These are phyloP conservation scores for Steinernema feltiae DNA, from an alignment of 1,140 invertebrate species.

Conservation along the genomic window DNA sequence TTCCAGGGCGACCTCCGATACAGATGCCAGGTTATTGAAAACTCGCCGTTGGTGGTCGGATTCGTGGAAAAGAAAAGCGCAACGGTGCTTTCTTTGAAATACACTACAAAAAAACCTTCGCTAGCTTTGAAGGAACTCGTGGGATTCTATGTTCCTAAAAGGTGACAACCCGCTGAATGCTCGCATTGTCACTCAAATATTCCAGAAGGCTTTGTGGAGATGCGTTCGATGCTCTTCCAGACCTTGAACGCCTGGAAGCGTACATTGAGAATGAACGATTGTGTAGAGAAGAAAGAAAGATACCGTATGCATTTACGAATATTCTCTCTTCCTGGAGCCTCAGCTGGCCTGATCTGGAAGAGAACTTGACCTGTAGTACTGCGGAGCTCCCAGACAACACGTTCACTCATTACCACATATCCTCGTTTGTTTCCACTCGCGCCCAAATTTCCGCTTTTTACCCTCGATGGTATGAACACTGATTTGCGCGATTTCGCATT, in stretches of 20 bases:
- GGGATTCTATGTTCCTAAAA: neutral
- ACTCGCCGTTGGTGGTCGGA: neutral
- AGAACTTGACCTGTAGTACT: constrained; percentile 20
- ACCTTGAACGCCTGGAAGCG: neutral
- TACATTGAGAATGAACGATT: neutral
- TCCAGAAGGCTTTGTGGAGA: neutral
- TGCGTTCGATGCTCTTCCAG: neutral
- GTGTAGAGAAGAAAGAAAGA: neutral
- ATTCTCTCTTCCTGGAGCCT: neutral
- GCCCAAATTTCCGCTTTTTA: constrained; percentile 30
- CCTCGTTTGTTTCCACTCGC: constrained; percentile 34
- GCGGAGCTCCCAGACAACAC: constrained; percentile 15
- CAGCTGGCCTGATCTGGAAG: constrained; percentile 19
- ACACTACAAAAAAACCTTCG: neutral
- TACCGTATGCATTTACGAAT: neutral
- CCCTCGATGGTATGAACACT: constrained; percentile 24
- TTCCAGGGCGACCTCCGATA: neutral
- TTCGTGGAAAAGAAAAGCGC: neutral
- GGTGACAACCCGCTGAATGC: neutral
- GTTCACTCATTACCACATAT: constrained; percentile 18
- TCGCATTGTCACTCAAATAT: neutral
- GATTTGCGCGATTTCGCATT: neutral
- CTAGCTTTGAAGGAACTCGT: neutral
- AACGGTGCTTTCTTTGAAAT: neutral
- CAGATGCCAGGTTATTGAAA: neutral